phyloP scores from a whole-genome alignment of 2,113 vertebrate species.

The Thermophis baileyi region DNA sequence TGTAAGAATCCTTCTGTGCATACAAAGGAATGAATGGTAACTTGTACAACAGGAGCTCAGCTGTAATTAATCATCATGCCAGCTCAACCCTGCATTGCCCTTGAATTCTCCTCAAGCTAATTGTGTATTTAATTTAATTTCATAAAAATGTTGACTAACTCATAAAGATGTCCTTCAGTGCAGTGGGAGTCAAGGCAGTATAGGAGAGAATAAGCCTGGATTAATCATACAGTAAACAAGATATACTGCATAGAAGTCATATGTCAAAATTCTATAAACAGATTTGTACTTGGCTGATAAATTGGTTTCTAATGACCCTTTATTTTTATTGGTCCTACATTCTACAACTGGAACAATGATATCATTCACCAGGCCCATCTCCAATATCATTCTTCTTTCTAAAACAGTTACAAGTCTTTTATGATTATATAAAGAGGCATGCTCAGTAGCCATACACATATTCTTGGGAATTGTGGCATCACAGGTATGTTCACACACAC shows the following conservation, averaged over 20 bases:
- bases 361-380: background rate
- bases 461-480: too few relatives aligned
- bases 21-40: slow-evolving; percentile 11
- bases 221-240: slow-evolving; percentile 24
- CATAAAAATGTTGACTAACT: slow-evolving; percentile 33
- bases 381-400: background rate
- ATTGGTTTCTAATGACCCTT: background rate
- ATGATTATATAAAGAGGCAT: background rate
- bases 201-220: background rate
- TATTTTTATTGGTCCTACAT: background rate
- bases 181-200: background rate
- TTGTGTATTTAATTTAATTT: slow-evolving; percentile 37
- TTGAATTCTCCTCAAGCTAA: slow-evolving; percentile 21
- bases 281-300: slow-evolving; percentile 7
- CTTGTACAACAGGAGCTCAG: background rate
- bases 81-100: slow-evolving; percentile 36
- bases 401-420: background rate
- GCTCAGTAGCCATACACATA: background rate
- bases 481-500: background rate
- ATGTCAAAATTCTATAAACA: slow-evolving; percentile 16
- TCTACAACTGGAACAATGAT: background rate
- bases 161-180: slow-evolving; percentile 16
- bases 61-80: slow-evolving; percentile 27
- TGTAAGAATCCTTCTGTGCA: background rate
- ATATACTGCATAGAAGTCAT: slow-evolving; percentile 5